Evolutionary conservation across 2,797 vertebrate genomes (phyloP).

Genomic region (Sebastes oblongus): DNA sequence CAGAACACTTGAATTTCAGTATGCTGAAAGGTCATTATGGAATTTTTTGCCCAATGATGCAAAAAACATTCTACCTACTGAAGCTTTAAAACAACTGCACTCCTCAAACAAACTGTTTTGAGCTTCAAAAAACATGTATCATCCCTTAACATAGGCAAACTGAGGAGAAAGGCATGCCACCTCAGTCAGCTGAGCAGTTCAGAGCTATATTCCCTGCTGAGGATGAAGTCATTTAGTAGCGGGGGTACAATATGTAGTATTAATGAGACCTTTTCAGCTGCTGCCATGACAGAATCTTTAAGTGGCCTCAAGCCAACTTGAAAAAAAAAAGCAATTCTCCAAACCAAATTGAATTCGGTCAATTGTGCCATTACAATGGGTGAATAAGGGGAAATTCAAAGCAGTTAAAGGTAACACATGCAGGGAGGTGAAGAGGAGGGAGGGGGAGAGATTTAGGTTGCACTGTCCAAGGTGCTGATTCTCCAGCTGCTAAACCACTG

Average conservation of each 20-base stretch:
- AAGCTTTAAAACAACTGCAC: background rate
- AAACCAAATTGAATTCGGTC: conserved; percentile 35
- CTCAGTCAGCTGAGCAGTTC: background rate
- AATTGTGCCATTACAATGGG: conserved; percentile 23
- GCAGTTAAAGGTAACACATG: background rate
- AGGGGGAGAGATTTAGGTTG: background rate
- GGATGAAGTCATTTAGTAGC: conserved; percentile 31
- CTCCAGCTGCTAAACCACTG: background rate
- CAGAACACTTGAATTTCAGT: too few species aligned
- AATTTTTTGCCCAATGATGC: too few species aligned
- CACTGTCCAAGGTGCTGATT: conserved; percentile 50
- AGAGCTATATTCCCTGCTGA: background rate
- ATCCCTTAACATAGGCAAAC: background rate
- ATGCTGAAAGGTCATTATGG: too few species aligned
- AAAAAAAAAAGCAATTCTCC: conserved; percentile 34
- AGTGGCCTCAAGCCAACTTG: conserved; percentile 20
- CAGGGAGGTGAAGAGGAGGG: too few species aligned
- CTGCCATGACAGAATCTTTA: conserved; percentile 19
- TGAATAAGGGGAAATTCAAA: background rate
- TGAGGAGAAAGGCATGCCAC: background rate
- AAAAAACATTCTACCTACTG: too few species aligned
- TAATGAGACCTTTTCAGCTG: conserved; percentile 45
- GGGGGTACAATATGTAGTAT: conserved; percentile 1
- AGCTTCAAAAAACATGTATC: background rate
- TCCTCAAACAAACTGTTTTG: background rate